Evolutionary conservation across 2,797 vertebrate species (phyloP).

Genomic region (Sebastes oblongus): DNA sequence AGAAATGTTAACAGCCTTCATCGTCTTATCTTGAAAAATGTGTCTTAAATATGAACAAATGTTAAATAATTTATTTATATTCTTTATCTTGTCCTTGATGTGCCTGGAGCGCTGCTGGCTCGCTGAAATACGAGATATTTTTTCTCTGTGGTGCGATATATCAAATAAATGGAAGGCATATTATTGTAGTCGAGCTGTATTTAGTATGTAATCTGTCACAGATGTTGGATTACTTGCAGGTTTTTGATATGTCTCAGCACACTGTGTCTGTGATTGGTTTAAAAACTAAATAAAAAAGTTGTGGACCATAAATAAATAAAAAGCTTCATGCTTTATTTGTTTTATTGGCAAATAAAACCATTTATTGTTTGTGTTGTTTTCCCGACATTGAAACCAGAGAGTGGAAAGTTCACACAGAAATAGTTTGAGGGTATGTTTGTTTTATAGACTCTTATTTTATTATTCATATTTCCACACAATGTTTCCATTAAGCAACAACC

Average conservation of each 20-base stretch:
- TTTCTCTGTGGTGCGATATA: constrained; percentile 1
- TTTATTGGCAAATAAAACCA: constrained; percentile 29
- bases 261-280: not conserved
- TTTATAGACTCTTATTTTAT: constrained; percentile 22
- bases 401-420: not conserved
- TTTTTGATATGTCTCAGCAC: constrained; percentile 4
- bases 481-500: not conserved
- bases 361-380: constrained; percentile 2
- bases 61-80: not conserved
- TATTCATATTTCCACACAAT: constrained; percentile 14
- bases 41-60: constrained; percentile 15
- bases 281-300: not conserved
- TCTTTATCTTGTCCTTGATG: not conserved
- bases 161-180: not conserved
- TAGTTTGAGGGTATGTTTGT: not conserved
- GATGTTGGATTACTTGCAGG: not conserved
- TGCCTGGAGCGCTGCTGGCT: constrained; percentile 1
- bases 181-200: not conserved
- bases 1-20: constrained; percentile 13
- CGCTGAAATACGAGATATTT: not conserved
- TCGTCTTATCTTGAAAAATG: constrained; percentile 13
- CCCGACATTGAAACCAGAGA: not conserved
- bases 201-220: constrained; percentile 7
- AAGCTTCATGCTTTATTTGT: not conserved
- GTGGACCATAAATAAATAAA: constrained; percentile 31